These are phyloP conservation scores for Zapornia atra DNA, from an alignment of 2,113 vertebrate genomes.

Conservation along the genomic window DNA sequence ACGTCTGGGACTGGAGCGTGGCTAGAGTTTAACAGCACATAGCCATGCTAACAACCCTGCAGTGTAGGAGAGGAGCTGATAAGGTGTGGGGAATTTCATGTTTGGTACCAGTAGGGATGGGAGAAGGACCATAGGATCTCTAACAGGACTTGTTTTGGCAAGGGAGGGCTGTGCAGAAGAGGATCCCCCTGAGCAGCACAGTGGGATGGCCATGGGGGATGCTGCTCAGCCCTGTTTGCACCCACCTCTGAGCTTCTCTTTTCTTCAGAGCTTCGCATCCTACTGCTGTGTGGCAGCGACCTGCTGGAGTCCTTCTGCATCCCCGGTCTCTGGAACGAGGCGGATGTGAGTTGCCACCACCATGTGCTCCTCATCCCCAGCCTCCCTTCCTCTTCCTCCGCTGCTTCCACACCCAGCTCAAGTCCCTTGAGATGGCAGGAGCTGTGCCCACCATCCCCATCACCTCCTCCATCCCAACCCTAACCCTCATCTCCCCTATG, in stretches of 20 bases:
- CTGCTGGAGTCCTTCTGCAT: slow-evolving; percentile 99
- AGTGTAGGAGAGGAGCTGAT: background rate
- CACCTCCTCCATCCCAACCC: background rate
- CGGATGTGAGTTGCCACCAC: slow-evolving; percentile 85
- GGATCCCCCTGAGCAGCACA: accelerated
- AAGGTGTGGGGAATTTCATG: too few species aligned
- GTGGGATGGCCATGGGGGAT: background rate
- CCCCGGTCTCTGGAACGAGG: slow-evolving; percentile 98
- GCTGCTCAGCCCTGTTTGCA: background rate
- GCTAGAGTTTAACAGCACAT: accelerated
- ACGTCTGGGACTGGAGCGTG: background rate
- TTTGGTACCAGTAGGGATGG: background rate
- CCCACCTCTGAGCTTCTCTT: background rate
- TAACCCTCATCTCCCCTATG: background rate
- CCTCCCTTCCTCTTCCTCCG: background rate
- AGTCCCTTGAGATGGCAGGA: background rate
- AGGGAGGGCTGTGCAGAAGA: background rate
- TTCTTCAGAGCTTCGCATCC: slow-evolving; percentile 91
- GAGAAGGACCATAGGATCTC: background rate
- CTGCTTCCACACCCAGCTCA: background rate
- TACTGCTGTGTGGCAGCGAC: slow-evolving; percentile 97
- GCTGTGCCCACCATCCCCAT: background rate
- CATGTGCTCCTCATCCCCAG: background rate
- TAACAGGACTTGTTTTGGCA: background rate
- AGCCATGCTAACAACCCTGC: background rate